Evolutionary conservation across 64 coral and sea anemone genomes (phyloP), one percentile per base, ranked within the genome.

Genomic region (Pocillopora damicornis): DNA sequence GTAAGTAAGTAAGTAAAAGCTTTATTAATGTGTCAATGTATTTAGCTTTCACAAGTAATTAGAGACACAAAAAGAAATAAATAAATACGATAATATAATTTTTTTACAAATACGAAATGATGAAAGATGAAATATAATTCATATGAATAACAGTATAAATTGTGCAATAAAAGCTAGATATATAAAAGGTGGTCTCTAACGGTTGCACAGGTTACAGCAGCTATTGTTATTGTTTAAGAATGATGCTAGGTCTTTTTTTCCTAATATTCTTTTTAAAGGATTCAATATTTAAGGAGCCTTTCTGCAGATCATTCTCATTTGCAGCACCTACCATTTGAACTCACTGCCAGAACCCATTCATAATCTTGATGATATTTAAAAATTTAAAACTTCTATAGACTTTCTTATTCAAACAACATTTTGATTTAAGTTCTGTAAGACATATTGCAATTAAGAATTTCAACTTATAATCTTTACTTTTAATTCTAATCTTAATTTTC

Each of bases 41-140:
- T 80, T 60, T 80, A 80, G 51, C 59, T 80, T 80, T 58, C 42
- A 80, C 78, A 80, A 80, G 16, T 80, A 80, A 80, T 60, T 80
- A 42, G 78, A 42, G 78, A 80, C 12, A 80, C 78, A 80, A 80
- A 23, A 80, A 61, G 59, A 80, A 37, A 58, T 13, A 80, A 80
- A 25, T 80, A 80, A 60, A 80, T 58, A 58, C 0, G 15, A 15
- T 17, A 60, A 60, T 60, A 20, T 14, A 80, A 58, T 22, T 12
- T 51, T 4, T 51, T 51, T 51, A 51, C 42, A 51, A 51, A 51
- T 51, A 51, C 61, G 59, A 80, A 30, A 30, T 30, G 30, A 30
- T 30, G 30, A 30, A 30, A 30, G 30, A 30, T 30, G 30, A 30
- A 30, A 30, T 30, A 30, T 30, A 30, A 30, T 30, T 30, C 30